Evolutionary conservation across 2,113 vertebrate species (phyloP).

Genomic region (Capricornis sumatraensis): DNA sequence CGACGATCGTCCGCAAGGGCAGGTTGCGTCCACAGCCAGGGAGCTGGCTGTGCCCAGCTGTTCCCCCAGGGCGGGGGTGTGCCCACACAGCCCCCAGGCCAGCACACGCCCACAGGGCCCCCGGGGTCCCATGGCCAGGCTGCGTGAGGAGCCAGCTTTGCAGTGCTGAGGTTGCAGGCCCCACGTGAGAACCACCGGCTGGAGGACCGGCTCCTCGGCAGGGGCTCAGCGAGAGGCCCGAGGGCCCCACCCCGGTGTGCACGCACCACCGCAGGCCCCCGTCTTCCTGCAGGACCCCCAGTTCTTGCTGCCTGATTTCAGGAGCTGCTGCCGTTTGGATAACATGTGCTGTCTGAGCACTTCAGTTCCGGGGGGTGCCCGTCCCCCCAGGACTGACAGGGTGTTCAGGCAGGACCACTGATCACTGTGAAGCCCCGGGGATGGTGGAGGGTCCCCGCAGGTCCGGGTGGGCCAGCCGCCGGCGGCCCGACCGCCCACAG

Average conservation of each 20-base stretch:
- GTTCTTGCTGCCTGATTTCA: neutral
- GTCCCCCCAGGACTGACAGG: neutral
- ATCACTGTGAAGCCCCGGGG: neutral
- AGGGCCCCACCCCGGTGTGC: neutral
- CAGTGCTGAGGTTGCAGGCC: neutral
- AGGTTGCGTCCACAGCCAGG: neutral
- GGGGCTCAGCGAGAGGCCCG: neutral
- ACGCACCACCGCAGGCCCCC: neutral
- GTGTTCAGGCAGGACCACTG: neutral
- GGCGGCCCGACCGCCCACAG: fast-evolving
- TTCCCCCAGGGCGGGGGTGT: neutral
- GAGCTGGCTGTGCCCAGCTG: fast-evolving
- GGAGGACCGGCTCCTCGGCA: neutral
- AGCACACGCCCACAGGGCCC: neutral
- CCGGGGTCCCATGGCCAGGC: fast-evolving
- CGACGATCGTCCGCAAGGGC: fast-evolving
- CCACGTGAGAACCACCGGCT: neutral
- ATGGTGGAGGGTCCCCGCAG: neutral
- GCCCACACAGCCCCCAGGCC: neutral
- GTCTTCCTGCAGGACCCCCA: neutral
- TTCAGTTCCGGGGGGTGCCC: neutral
- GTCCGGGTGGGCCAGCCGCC: neutral
- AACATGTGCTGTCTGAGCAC: neutral
- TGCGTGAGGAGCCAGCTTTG: neutral
- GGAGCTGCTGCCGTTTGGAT: neutral